Evolutionary conservation across 2,888 invertebrate genomes (phyloP).

Genomic region (Coremacera marginata): DNA sequence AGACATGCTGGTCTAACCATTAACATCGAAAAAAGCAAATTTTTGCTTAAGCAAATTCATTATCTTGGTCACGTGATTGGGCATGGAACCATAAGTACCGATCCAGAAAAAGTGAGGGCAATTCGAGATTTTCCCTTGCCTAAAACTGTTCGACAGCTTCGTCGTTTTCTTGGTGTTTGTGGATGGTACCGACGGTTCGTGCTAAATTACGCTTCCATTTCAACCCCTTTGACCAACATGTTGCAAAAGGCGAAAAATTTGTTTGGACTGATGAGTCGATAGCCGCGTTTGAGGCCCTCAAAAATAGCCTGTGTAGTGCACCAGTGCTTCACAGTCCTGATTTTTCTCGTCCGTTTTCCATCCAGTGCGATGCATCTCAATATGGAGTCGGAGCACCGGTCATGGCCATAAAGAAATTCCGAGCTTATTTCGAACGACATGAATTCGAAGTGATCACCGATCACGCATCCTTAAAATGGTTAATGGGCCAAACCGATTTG

Average conservation of each 20-base stretch:
- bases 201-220: slow-evolving; percentile 6
- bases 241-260: slow-evolving; percentile 23
- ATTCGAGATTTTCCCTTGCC: slow-evolving; percentile 31
- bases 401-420: slow-evolving; percentile 7
- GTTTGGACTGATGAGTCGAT: background rate
- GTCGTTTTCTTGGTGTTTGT: slow-evolving; percentile 34
- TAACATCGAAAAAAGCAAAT: slow-evolving; percentile 4
- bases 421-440: slow-evolving; percentile 13
- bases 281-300: slow-evolving; percentile 7
- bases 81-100: background rate
- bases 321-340: slow-evolving; percentile 25
- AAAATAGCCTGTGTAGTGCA: slow-evolving; percentile 4
- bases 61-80: no score
- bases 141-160: no score
- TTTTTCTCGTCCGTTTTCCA: slow-evolving; percentile 7
- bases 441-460: background rate
- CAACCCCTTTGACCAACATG: slow-evolving; percentile 23
- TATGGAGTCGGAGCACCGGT: slow-evolving; percentile 1
- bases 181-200: slow-evolving; percentile 35
- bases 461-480: background rate
- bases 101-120: slow-evolving; percentile 31
- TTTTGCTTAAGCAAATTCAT: background rate
- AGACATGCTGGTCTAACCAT: slow-evolving; percentile 28
- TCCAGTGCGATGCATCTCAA: slow-evolving; percentile 39
- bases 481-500: no score